Base-by-base conservation (phyloP, 2,797 vertebrate species). In the Pseudomugil tenellus region DNA sequence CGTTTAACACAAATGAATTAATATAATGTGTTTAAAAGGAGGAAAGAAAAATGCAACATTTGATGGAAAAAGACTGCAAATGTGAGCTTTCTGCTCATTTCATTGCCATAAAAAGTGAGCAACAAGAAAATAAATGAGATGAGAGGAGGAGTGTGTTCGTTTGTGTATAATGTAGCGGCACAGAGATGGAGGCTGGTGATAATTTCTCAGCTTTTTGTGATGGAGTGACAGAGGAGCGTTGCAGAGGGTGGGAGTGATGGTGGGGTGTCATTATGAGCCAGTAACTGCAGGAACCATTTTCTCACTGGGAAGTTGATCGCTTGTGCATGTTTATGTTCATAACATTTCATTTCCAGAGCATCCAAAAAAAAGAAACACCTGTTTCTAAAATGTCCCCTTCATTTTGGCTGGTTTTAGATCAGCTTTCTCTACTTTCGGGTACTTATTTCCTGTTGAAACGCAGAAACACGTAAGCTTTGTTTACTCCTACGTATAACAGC, bases 161-260 rank as follows among this genome's bases (percentile, higher is more conserved):
- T 17, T 17, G 52, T 39, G 37, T 58, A 57, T 70, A 63, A 72
- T 70, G 69, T 25, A 63, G 52, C 46, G 58, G 63, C 21, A 34
- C 32, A 16, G 23, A 58, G 28, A 53, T 12, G 46, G 67, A 78
- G 70, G 60, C 70, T 76, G 83, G 31, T 80, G 80, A 70, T 34
- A 21, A 70, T 84, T 77, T 83, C 66, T 74, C 79, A 77, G 70
- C 60, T 77, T 60, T 72, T 53, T 75, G 48, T 72, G 74, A 67
- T 60, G 56, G 66, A 69, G 49, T 34, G 52, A 57, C 62, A 11
- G 28, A 19, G 21, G 8, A n/a, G 21, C 8, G 19, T 28, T n/a
- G 21, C 6, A 19, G 5, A 25, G 7, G 1, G 25, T 14, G 52
- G 25, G 25, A 2, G 34, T 25, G 32, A 1, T 21, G 48, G 34